Base-by-base conservation (phyloP, 2,888 invertebrate species). In the Melangyna quadrimaculata region DNA sequence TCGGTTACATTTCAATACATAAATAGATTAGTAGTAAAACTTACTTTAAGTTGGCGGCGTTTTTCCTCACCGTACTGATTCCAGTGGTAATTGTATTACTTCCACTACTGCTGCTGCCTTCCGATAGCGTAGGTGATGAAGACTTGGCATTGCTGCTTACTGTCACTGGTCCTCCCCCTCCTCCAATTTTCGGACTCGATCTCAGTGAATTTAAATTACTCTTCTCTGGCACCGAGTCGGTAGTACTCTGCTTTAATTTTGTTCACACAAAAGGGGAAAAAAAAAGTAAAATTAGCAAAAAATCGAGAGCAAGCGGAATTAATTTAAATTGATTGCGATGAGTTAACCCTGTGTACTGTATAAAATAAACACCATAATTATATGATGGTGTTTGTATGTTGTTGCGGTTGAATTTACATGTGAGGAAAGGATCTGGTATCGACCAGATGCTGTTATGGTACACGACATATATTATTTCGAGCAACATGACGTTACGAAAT, bases 171-270 rank as follows among this genome's bases (percentile, higher is more conserved):
- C 35, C 57, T 17, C 55, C 71, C 9, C 78, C 78, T 17, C 55
- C 71, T 10, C 78, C 78, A 27, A 88, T 81, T 70, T 88, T 78
- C 69, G 88, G 86, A 72, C 87, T 88, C 67, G 89, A 87, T 81
- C 89, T 88, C 82, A 82, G 87, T 45, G 89, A 84, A 73, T 89
- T 89, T 75, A 88, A 89, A 88, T 90, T 90, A 88, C 89, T 91
- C 75, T 90, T 92, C 79, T 92, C 91, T 88, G 94, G 92, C 77
- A 94, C 93, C 1, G 94, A 94, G 89, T 95, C 95, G 57, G 94
- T 94, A 78, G 94, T 93, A 90, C 94, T 94, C 94, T 94, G 92
- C 5, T 45, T 45, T 45, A 8, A 45, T 65, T 43, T 65, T 57
- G 10, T 29, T 51, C 7, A n/a, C n/a, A 22, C 9, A 77, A 17